Evolutionary conservation across 1,140 invertebrate species (phyloP).

Genomic region (Tetranychus cinnabarinus): DNA sequence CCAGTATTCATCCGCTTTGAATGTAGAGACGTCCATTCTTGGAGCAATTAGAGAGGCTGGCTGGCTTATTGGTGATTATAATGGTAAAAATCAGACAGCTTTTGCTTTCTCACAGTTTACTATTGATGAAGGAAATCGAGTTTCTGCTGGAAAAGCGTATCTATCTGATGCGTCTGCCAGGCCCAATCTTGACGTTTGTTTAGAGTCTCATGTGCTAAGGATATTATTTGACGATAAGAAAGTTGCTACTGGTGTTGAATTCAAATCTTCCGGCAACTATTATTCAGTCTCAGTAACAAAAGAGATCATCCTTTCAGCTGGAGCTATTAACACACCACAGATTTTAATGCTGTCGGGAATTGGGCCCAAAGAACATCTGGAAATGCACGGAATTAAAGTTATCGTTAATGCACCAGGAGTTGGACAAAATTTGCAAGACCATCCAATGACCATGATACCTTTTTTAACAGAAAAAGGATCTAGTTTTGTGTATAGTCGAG

Average conservation of each 20-base stretch:
- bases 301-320: slow-evolving; percentile 55
- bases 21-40: slow-evolving; percentile 27
- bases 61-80: slow-evolving; percentile 27
- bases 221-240: slow-evolving; percentile 56
- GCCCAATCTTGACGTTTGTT: slow-evolving; percentile 51
- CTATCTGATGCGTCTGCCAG: slow-evolving; percentile 48
- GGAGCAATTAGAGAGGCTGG: slow-evolving; percentile 41
- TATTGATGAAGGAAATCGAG: slow-evolving; percentile 48
- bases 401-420: slow-evolving; percentile 23
- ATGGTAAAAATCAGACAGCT: slow-evolving; percentile 5
- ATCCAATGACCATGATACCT: slow-evolving; percentile 16
- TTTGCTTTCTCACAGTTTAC: slow-evolving; percentile 39
- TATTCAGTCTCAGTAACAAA: slow-evolving; percentile 38
- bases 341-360: slow-evolving; percentile 9
- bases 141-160: slow-evolving; percentile 69
- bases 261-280: slow-evolving; percentile 33
- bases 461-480: background rate
- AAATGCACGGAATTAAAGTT: slow-evolving; percentile 22
- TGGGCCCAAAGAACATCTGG: slow-evolving; percentile 4
- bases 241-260: slow-evolving; percentile 48
- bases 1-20: too few species aligned
- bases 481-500: background rate
- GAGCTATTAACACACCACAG: slow-evolving; percentile 29
- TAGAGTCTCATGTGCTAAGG: slow-evolving; percentile 52
- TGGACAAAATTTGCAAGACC: slow-evolving; percentile 56